Base-by-base conservation (phyloP, 2,888 invertebrate species). In the Xestoiulus laeticollis region DNA sequence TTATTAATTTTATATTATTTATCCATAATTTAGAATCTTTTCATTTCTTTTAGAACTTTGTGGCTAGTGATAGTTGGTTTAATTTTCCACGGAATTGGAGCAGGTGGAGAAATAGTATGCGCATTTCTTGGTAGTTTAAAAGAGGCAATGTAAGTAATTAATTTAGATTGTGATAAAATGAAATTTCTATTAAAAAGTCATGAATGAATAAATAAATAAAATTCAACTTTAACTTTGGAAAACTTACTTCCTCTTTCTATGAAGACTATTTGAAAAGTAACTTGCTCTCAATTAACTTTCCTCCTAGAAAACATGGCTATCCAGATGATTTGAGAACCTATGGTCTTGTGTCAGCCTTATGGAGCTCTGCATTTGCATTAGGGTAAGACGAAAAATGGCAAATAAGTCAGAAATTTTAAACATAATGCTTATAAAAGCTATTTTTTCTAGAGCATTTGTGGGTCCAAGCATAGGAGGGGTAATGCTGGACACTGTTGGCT, bases 331-430 rank as follows among this genome's bases (percentile, higher is more conserved):
- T 98, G 89, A 96, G 96, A 91, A 98, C 98, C 0, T 97, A 96
- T 91, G 97, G 97, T 0, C 93, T 97, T 48, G 95, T 97, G 12
- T 97, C 97, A 0, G 97, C 97, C 0, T 93, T 98, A 90, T 98
- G 97, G 96, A 97, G 97, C 0, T 96, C 97, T 0, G 95, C 96
- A 0, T 97, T 97, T 91, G 97, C 97, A 0, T 93, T 98, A 12
- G 98, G 98, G 88, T 87, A 88, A n/a, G 78, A n/a, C 30, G 16
- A 87, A 8, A 59, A 59, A n/a, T 59, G 5, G 22, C 59, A n/a
- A 59, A 12, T 48, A 16, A 48, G 10, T 53, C 14, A 8, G 3
- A 59, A n/a, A 59, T 59, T 59, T 14, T 84, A 19, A 38, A n/a
- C 30, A 38, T 10, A 30, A 26, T 16, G n/a, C 19, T 32, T n/a